A percentile compares a stretch with the other conserved stretches of the same genome.
phyloP scores from a whole-genome alignment of 2,113 vertebrate species.

The Pedetes capensis region DNA sequence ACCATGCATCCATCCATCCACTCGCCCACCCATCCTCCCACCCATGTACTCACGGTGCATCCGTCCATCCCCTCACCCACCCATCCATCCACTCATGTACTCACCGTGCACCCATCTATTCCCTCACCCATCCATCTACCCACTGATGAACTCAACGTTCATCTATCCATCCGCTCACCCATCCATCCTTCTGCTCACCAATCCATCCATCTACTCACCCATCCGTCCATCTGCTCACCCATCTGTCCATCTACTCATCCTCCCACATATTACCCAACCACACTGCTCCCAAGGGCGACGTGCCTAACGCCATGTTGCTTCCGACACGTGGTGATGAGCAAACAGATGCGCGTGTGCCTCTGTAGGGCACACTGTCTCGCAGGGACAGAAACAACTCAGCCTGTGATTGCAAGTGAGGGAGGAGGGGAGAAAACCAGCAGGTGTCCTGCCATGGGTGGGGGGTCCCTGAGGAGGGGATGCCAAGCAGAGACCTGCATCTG shows the following conservation, averaged over 20 bases:
- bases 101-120: too few species aligned
- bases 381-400: too few species aligned
- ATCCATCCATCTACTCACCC: not conserved
- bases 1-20: accelerated
- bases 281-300: not conserved
- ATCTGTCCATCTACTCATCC: not conserved
- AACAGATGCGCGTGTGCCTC: not conserved
- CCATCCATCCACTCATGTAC: too few species aligned
- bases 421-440: not conserved
- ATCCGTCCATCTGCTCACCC: too few species aligned
- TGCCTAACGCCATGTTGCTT: not conserved
- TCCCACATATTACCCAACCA: not conserved
- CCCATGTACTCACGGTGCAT: not conserved
- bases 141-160: accelerated
- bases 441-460: not conserved
- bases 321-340: not conserved
- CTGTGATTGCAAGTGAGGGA: accelerated
- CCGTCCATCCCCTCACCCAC: not conserved
- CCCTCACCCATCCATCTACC: not conserved
- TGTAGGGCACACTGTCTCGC: not conserved
- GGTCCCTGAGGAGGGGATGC: not conserved
- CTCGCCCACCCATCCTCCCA: too few species aligned
- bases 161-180: not conserved
- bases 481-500: not conserved
- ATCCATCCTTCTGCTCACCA: accelerated